phyloP scores from a whole-genome alignment of 2,797 vertebrate species.

The Menidia menidia region DNA sequence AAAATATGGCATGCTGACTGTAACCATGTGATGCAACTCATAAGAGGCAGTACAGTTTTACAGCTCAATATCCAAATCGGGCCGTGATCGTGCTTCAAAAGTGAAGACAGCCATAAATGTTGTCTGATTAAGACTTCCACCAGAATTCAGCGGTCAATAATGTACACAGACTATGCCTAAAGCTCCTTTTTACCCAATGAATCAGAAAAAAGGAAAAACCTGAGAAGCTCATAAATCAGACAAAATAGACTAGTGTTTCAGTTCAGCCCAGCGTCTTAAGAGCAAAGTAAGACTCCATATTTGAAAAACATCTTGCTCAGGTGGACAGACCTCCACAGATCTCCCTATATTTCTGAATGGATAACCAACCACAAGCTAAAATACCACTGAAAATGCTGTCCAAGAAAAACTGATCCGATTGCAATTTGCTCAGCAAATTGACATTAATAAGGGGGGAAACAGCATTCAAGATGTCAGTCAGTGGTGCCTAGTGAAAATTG shows the following conservation, averaged over 20 bases:
- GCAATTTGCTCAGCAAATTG: constrained; percentile 85
- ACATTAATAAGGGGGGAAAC: constrained; percentile 83
- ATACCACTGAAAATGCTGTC: constrained; percentile 72
- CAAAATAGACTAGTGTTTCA: constrained; percentile 69
- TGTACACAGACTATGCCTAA: constrained; percentile 15
- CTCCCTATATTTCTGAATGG: constrained; percentile 75
- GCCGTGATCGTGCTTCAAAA: constrained; percentile 22
- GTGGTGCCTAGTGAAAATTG: constrained; percentile 72
- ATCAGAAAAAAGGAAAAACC: constrained; percentile 41
- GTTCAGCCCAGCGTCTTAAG: constrained; percentile 49
- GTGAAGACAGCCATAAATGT: constrained; percentile 24
- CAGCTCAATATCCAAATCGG: constrained; percentile 27
- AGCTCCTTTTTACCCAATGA: constrained; percentile 29
- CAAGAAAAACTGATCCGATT: constrained; percentile 86
- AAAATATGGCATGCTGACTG: constrained; percentile 56
- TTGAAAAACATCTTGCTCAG: constrained; percentile 77
- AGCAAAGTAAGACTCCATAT: constrained; percentile 64
- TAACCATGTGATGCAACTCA: constrained; percentile 62
- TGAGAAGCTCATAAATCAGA: constrained; percentile 40
- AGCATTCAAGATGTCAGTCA: constrained; percentile 83
- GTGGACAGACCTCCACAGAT: constrained; percentile 78
- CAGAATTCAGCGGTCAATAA: constrained; percentile 14
- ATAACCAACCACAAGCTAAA: constrained; percentile 79
- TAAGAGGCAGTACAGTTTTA: constrained; percentile 40
- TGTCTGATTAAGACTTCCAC: constrained; percentile 3